These are phyloP conservation scores for Gymnoscelis rufifasciata DNA, from an alignment of 2,888 invertebrate species.

Conservation along the genomic window DNA sequence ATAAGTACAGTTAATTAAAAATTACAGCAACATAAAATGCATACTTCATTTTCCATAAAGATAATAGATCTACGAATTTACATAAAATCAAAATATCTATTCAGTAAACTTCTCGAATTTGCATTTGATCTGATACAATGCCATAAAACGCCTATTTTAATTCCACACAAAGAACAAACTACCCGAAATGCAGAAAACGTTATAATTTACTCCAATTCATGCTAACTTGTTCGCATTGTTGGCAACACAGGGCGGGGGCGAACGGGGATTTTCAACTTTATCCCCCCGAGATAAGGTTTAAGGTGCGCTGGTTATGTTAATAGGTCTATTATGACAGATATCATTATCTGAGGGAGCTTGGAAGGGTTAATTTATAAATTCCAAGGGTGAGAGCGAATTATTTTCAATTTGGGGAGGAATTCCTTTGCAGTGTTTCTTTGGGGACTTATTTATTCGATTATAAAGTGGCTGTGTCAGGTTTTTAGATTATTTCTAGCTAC, in stretches of 20 bases:
- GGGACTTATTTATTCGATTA: conserved; percentile 15
- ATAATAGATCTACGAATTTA: conserved; percentile 3
- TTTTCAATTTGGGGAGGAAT: conserved; percentile 36
- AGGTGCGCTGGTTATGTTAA: conserved; percentile 42
- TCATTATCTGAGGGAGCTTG: conserved; percentile 44
- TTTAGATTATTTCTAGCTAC: neutral
- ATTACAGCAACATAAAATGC: neutral
- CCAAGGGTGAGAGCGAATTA: conserved; percentile 30
- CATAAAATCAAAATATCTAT: conserved; percentile 10
- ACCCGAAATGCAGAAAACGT: conserved; percentile 21
- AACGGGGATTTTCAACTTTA: conserved; percentile 14
- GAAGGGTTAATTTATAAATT: conserved; percentile 49
- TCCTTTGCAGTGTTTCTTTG: conserved; percentile 16
- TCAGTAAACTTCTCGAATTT: conserved; percentile 3
- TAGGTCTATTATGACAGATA: conserved; percentile 48
- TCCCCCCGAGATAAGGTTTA: conserved; percentile 11
- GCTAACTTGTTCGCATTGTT: conserved; percentile 25
- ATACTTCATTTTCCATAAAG: conserved; percentile 1
- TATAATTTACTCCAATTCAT: conserved; percentile 27
- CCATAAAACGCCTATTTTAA: conserved; percentile 17
- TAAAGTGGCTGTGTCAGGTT: conserved; percentile 2
- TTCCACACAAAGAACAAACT: conserved; percentile 14
- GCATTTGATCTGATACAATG: conserved; percentile 14
- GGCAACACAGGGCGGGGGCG: conserved; percentile 3
- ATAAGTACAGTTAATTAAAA: conserved; percentile 1